A percentile compares a stretch with the other conserved stretches of the same genome.
These are phyloP conservation scores for Ammodytes marinus DNA, from an alignment of 2,113 vertebrate genomes.

Conservation along the genomic window DNA sequence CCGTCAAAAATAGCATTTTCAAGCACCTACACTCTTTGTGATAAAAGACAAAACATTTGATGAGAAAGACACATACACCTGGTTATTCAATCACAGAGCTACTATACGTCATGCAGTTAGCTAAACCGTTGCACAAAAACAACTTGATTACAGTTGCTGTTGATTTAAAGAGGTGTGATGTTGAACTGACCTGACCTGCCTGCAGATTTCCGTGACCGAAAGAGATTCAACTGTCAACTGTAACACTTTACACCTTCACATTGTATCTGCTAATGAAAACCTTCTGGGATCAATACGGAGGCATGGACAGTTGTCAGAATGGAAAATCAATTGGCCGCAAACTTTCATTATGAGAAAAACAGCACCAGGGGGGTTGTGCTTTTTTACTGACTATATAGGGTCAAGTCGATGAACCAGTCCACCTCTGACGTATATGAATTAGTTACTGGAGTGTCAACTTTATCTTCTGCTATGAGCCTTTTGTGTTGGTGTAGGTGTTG, in stretches of 20 bases:
- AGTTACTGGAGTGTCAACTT: slow-evolving; percentile 49
- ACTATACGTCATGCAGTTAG: slow-evolving; percentile 38
- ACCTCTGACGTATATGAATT: slow-evolving; percentile 9
- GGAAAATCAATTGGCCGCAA: slow-evolving; percentile 70
- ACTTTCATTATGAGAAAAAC: slow-evolving; percentile 63
- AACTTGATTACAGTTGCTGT: slow-evolving; percentile 63
- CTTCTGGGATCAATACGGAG: slow-evolving; percentile 56
- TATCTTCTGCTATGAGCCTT: slow-evolving; percentile 43
- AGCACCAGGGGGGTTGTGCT: slow-evolving; percentile 13
- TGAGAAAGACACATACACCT: slow-evolving; percentile 65
- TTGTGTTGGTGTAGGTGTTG: slow-evolving; percentile 31
- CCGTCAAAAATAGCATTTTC: slow-evolving; percentile 51
- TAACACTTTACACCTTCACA: slow-evolving; percentile 44
- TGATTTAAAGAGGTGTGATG: slow-evolving; percentile 55
- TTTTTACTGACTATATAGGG: slow-evolving; percentile 33
- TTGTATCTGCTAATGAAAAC: slow-evolving; percentile 65
- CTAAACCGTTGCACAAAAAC: slow-evolving; percentile 50
- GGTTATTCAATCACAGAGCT: slow-evolving; percentile 72
- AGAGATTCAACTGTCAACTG: slow-evolving; percentile 15
- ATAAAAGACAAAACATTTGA: slow-evolving; percentile 68
- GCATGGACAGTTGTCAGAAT: slow-evolving; percentile 40
- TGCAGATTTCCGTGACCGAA: slow-evolving; percentile 41
- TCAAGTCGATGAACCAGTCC: slow-evolving; percentile 42
- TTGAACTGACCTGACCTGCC: slow-evolving; percentile 40
- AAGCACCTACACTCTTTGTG: slow-evolving; percentile 59